Base-by-base conservation (phyloP, 2,888 invertebrate genomes). In the Matsumyia berberina region DNA sequence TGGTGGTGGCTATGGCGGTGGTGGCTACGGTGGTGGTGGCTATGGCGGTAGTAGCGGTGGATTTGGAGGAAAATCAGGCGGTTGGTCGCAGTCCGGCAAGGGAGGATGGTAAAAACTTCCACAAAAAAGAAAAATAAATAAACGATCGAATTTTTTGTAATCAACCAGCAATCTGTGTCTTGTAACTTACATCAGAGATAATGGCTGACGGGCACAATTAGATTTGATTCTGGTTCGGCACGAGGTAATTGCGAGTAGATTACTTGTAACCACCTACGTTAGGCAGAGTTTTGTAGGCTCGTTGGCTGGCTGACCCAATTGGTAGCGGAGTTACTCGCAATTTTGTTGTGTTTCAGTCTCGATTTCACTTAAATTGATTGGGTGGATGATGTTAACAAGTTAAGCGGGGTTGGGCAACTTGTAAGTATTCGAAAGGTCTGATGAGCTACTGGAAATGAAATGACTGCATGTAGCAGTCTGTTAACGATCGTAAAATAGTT, bases 1-100 rank as follows among this genome's bases (percentile, higher is more conserved):
- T n/a, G 60, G 72, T 2, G 69, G 69, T n/a, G 60, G 88, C 11
- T 86, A 87, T 35, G 79, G 83, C 1, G 81, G 87, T 5, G 81
- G 86, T 46, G 82, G 87, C 33, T 77, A 82, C 1, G 81, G 87
- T 5, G 81, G 86, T 46, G 82, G 87, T 67, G 37, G 62, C 2
- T 77, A 87, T 6, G 87, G 33, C 33, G 8, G 35, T 39, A 46
- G 72, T 19, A 5, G 72, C 76, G 49, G 85, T 80, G 42, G 66
- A 37, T 53, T 83, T 6, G 46, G 81, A 2, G 80, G 85, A 49
- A 72, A 79, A 2, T 76, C 86, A 37, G 42, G 79, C 9, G 87
- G 87, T 60, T 86, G 87, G 5, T 44, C 62, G 4, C 62, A 60
- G 37, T 80, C 81, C 1, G 81, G 87, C 24, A 35, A 64, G 51